These are phyloP conservation scores for Vidua chalybeata DNA, from an alignment of 2,113 vertebrate genomes.

Conservation along the genomic window DNA sequence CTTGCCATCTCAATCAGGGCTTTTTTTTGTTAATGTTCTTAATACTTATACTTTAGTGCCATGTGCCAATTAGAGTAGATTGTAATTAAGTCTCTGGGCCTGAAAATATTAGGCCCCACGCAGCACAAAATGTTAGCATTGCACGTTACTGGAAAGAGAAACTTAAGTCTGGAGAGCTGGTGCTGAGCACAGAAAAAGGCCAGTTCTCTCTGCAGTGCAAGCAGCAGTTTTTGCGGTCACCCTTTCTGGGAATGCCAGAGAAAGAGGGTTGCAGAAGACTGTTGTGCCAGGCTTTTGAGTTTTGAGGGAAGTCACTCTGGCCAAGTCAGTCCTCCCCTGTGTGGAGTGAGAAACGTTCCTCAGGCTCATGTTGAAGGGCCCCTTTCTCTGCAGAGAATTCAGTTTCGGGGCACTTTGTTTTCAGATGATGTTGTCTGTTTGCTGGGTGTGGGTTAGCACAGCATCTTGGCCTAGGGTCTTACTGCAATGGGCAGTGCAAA, in stretches of 20 bases:
- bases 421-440: not conserved
- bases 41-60: constrained; percentile 25
- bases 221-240: not conserved
- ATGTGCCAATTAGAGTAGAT: not conserved
- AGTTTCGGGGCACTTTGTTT: not conserved
- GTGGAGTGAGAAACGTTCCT: not conserved
- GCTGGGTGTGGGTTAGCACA: not conserved
- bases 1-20: constrained; percentile 18
- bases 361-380: not conserved
- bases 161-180: not conserved
- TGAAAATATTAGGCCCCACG: not conserved
- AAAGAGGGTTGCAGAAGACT: not conserved
- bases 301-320: not conserved
- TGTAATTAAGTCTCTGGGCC: constrained; percentile 14
- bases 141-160: not conserved
- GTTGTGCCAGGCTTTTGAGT: not conserved
- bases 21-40: not conserved
- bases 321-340: not conserved
- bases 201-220: not conserved
- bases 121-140: not conserved
- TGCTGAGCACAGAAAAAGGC: not conserved
- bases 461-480: not conserved
- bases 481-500: accelerated
- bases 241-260: not conserved
- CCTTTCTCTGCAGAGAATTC: not conserved